These are phyloP conservation scores for Mythimna pallens DNA, from an alignment of 2,888 invertebrate species.

Conservation along the genomic window DNA sequence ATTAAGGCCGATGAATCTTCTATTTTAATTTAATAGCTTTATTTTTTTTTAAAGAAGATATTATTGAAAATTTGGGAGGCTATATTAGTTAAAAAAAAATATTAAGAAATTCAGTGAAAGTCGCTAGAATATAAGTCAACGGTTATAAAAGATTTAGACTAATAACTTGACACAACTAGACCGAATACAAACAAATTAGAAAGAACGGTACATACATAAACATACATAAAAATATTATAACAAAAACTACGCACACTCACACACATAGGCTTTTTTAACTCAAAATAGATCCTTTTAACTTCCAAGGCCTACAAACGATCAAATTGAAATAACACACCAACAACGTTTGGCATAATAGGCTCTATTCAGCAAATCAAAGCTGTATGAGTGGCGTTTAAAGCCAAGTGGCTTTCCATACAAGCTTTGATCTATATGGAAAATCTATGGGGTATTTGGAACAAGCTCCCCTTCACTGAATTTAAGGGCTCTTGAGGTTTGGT, in stretches of 20 bases:
- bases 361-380: conserved; percentile 61
- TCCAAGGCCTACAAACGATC: conserved; percentile 35
- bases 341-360: conserved; percentile 52
- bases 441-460: conserved; percentile 56
- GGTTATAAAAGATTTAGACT: neutral
- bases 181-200: conserved; percentile 1
- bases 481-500: conserved; percentile 50
- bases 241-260: neutral
- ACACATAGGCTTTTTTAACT: neutral
- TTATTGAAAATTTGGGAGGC: neutral
- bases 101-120: neutral
- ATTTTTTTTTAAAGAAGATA: neutral
- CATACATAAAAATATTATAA: too few species aligned
- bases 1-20: neutral
- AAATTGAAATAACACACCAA: conserved; percentile 56
- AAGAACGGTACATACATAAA: neutral
- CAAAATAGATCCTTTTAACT: conserved; percentile 32
- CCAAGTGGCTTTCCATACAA: conserved; percentile 60
- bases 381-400: conserved; percentile 62
- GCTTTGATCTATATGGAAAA: conserved; percentile 64
- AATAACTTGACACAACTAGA: neutral
- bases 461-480: conserved; percentile 39
- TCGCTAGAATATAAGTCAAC: too few species aligned
- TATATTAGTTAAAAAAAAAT: neutral
- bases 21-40: conserved; percentile 11